Conservation (phyloP, 2,113 vertebrate genomes). For the Rhadina sibilatrix region DNA sequence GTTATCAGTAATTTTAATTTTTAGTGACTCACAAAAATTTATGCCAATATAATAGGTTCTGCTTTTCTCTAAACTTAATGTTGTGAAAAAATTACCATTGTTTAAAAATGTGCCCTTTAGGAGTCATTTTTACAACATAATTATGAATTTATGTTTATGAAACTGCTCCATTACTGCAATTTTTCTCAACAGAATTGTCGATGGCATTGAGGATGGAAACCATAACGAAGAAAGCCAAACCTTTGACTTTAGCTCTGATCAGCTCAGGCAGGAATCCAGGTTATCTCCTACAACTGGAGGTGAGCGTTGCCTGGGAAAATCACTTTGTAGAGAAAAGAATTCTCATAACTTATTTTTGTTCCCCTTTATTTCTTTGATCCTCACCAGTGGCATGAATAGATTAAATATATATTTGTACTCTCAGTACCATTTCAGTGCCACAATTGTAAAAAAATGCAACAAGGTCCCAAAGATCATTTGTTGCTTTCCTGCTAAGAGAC, state of each 20-base stretch:
- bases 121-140: background rate
- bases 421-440: background rate
- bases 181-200: constrained; percentile 75
- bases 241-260: constrained; percentile 79
- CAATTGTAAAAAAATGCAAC: background rate
- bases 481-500: background rate
- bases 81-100: background rate
- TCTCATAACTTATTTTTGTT: background rate
- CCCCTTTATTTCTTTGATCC: background rate
- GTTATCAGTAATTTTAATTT: background rate
- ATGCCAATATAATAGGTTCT: background rate
- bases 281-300: constrained; percentile 71
- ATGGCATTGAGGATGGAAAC: constrained; percentile 79
- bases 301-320: constrained; percentile 32
- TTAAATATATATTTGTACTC: background rate
- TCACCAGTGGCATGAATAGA: background rate
- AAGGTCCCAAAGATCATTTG: background rate
- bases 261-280: constrained; percentile 68
- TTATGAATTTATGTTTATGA: background rate
- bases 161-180: background rate
- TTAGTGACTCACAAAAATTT: background rate
- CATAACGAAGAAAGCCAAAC: constrained; percentile 73
- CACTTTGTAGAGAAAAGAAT: background rate
- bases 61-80: background rate
- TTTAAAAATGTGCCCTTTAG: background rate